Evolutionary conservation across 2,888 invertebrate genomes (phyloP), one percentile per base, ranked within the genome.

Genomic region (Smittia aterrima): DNA sequence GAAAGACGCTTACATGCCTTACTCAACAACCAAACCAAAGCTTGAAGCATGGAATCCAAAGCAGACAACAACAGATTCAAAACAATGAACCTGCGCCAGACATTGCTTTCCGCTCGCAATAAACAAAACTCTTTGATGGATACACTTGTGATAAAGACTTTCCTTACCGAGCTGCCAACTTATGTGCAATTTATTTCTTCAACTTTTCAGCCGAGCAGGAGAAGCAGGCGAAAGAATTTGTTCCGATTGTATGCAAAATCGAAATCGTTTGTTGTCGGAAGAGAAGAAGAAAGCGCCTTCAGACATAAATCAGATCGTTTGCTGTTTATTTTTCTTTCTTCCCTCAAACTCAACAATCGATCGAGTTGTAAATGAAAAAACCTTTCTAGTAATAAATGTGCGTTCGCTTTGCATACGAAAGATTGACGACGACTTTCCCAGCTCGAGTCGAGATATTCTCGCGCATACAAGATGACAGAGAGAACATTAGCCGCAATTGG

Each of bases 21-120:
- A 96, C 83, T 90, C 89, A 77, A 97, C 97, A 1, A 91, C 92
- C 0, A 83, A 82, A 64, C 88, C 92, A 0, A 96, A 96, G 84
- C 86, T 97, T 24, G 85, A 94, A 79, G 83, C 92, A 1, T 97
- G 96, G 96, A 78, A 78, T 1, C 87, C 87, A 0, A 58, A 68
- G 6, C 75, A 75, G 38, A 76, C 76, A 66, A 73, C n/a, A 53
- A 62, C 9, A 6, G n/a, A 18, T 2, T 6, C 6, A 47, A 16
- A 2, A 47, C 47, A 47, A 47, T 47, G 47, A 13, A n/a, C 47
- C 16, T 47, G 16, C 66, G 16, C 25, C 13, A 62, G 67, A 53
- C 32, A 3, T 66, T 62, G 3, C 13, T 22, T 24, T 62, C 62
- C 25, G 20, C 25, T 62, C 6, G 53, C 53, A 53, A 53, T 62